A percentile compares a stretch with the other conserved stretches of the same genome.
Evolutionary conservation across 2,888 invertebrate species (phyloP).

Genomic region (Eristalis tenax): DNA sequence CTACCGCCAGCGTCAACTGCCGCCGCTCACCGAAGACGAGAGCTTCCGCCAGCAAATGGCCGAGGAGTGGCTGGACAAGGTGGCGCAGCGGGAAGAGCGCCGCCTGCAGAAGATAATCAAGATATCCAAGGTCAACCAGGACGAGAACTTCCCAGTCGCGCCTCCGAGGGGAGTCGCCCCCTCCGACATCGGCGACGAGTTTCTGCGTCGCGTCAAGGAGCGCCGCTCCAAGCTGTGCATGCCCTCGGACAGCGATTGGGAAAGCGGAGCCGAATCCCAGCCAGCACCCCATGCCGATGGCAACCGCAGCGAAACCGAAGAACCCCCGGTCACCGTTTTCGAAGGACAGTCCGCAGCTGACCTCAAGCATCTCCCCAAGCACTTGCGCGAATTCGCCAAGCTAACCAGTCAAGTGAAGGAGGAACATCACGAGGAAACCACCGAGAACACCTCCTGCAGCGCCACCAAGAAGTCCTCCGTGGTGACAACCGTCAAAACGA

Average conservation of each 20-base stretch:
- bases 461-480: slow-evolving; percentile 77
- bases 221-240: slow-evolving; percentile 87
- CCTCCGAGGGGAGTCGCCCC: slow-evolving; percentile 67
- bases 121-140: slow-evolving; percentile 84
- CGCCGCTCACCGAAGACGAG: slow-evolving; percentile 87
- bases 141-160: slow-evolving; percentile 53
- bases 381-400: slow-evolving; percentile 90
- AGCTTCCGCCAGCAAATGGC: slow-evolving; percentile 91
- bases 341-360: slow-evolving; percentile 85
- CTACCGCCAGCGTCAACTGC: slow-evolving; percentile 76
- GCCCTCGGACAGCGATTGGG: slow-evolving; percentile 85
- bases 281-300: slow-evolving; percentile 79
- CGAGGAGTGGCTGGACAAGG: slow-evolving; percentile 90
- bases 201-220: slow-evolving; percentile 88
- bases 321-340: slow-evolving; percentile 84
- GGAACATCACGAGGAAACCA: slow-evolving; percentile 76
- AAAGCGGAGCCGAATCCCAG: slow-evolving; percentile 83
- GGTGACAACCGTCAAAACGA: slow-evolving; percentile 78
- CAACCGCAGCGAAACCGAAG: slow-evolving; percentile 75
- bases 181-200: slow-evolving; percentile 86
- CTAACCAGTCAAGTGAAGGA: slow-evolving; percentile 79
- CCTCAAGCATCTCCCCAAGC: slow-evolving; percentile 86
- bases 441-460: slow-evolving; percentile 77
- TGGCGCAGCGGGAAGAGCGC: slow-evolving; percentile 89
- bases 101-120: slow-evolving; percentile 91